Base-by-base conservation (phyloP, 2,888 invertebrate species). In the Urechis unicinctus region DNA sequence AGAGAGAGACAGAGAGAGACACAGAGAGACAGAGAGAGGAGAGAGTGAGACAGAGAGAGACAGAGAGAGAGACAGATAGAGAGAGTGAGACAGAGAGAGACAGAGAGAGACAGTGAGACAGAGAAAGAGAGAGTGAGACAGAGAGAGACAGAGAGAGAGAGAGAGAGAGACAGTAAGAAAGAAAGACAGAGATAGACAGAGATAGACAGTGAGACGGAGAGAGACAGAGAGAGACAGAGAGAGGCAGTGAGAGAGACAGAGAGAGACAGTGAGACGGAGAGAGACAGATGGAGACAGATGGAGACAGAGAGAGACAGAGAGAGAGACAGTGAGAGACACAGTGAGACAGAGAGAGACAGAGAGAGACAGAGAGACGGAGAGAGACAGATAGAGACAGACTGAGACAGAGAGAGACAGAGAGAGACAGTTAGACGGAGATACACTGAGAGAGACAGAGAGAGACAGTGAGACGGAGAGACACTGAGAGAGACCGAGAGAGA, bases 231-330 rank as follows among this genome's bases (percentile, higher is more conserved):
- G 5, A 50, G 31, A 31, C 21, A 36, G 25, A 22, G 13, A 51
- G 17, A 45, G 26, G 3, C 21, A 22, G 43, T 43, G 42, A 22
- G 25, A 52, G 22, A 2, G 31, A 52, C 3, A n/a, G 45, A 51
- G 4, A 1, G 41, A 36, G 41, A 51, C 1, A 51, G 51, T n/a
- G 13, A 51, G n/a, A n/a, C n/a, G n/a, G n/a, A n/a, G n/a, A n/a
- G n/a, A n/a, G n/a, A n/a, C n/a, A n/a, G n/a, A n/a, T n/a, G n/a
- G n/a, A n/a, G n/a, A n/a, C n/a, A n/a, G n/a, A n/a, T n/a, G n/a
- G n/a, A n/a, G n/a, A n/a, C 51, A 52, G 25, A 26, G 29, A 50
- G 25, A 51, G 30, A 55, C 50, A 55, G n/a, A 55, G 36, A 55
- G 29, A 28, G 22, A 29, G 30, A 52, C 36, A 45, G 36, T 52